These are phyloP conservation scores for Aviceda subcristata DNA, from an alignment of 2,113 vertebrate species.

Conservation along the genomic window DNA sequence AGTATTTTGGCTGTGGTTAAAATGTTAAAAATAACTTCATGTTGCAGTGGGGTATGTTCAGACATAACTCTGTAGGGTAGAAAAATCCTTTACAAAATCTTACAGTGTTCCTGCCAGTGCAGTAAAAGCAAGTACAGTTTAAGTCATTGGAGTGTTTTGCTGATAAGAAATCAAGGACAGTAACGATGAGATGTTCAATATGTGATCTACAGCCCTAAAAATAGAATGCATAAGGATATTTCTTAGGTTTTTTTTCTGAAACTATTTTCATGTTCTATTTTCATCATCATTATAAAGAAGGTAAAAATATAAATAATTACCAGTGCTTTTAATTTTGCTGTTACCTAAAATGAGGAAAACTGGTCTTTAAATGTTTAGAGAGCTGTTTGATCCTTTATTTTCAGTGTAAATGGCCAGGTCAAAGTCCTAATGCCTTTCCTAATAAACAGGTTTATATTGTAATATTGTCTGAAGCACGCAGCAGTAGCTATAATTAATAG, in stretches of 20 bases:
- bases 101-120: not conserved
- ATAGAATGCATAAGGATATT: not conserved
- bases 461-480: not conserved
- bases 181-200: not conserved
- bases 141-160: not conserved
- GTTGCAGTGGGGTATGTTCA: not conserved
- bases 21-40: not conserved
- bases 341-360: not conserved
- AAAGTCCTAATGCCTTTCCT: not conserved
- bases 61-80: not conserved
- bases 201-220: not conserved
- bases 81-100: not conserved
- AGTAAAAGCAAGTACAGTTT: not conserved
- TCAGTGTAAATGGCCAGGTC: not conserved
- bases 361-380: not conserved
- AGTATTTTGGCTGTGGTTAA: not conserved
- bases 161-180: not conserved
- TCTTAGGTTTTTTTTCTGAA: not conserved
- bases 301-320: not conserved
- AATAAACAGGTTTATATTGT: not conserved
- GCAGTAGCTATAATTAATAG: not conserved
- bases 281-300: not conserved
- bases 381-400: not conserved
- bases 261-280: not conserved
- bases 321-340: not conserved